Evolutionary conservation across 2,888 invertebrate genomes (phyloP).

Genomic region (Melinaea marsaeus): DNA sequence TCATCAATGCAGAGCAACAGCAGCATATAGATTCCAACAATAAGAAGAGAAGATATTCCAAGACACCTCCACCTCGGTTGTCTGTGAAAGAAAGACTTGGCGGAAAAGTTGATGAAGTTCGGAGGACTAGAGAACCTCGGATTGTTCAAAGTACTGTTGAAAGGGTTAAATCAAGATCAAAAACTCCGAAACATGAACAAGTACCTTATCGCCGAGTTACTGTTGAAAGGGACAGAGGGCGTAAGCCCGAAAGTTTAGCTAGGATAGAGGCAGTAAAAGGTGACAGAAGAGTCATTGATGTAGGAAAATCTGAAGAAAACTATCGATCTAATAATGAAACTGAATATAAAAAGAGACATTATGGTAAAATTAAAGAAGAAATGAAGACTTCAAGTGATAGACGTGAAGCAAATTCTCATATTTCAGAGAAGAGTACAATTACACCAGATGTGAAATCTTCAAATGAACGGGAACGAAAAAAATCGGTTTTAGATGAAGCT

Average conservation of each 20-base stretch:
- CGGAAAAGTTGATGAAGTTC: constrained; percentile 82
- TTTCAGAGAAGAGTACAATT: constrained; percentile 33
- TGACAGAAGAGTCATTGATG: constrained; percentile 51
- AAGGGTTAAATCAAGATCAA: constrained; percentile 73
- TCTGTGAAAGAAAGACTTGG: constrained; percentile 90
- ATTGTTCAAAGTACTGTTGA: constrained; percentile 76
- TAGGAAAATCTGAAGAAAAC: constrained; percentile 47
- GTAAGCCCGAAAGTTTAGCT: constrained; percentile 53
- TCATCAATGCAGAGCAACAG: constrained; percentile 57
- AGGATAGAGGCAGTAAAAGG: constrained; percentile 47
- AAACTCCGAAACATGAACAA: constrained; percentile 71
- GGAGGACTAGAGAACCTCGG: constrained; percentile 72
- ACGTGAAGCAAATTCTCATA: constrained; percentile 17
- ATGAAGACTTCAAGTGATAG: constrained; percentile 38
- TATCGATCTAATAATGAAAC: constrained; percentile 43
- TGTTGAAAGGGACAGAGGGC: constrained; percentile 64
- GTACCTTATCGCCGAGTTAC: constrained; percentile 70
- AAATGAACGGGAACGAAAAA: constrained; percentile 75
- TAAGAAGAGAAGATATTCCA: constrained; percentile 62
- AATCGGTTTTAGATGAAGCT: constrained; percentile 83
- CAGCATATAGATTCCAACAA: constrained; percentile 71
- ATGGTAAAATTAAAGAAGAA: constrained; percentile 38
- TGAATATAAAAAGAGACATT: constrained; percentile 48
- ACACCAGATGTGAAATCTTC: constrained; percentile 76
- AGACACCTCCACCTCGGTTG: constrained; percentile 79